Evolutionary conservation across 2,888 invertebrate species (phyloP).

Genomic region (Maniola hyperantus): DNA sequence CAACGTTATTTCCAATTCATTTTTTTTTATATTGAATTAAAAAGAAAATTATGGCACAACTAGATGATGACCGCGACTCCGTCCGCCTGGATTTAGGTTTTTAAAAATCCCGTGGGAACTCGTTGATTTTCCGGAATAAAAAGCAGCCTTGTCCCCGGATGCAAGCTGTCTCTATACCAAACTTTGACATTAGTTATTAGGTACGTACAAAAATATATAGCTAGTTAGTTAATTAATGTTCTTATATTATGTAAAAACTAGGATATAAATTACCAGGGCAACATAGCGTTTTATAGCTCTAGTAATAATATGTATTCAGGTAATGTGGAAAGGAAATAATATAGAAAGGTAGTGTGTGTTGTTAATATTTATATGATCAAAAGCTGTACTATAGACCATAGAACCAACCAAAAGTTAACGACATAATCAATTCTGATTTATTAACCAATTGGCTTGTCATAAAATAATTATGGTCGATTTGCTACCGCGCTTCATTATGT

Average conservation of each 20-base stretch:
- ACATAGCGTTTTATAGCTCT: not conserved
- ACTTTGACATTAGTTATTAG: too few species aligned
- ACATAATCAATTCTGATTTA: slow-evolving; percentile 41
- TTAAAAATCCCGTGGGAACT: too few species aligned
- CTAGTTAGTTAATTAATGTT: not conserved
- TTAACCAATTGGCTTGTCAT: slow-evolving; percentile 44
- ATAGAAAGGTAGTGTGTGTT: not conserved
- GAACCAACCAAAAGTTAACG: slow-evolving; percentile 7
- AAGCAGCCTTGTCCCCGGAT: too few species aligned
- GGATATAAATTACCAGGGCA: not conserved
- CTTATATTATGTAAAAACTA: not conserved
- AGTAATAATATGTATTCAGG: not conserved
- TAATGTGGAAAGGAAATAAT: not conserved
- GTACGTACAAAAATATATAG: not conserved
- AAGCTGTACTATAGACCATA: not conserved
- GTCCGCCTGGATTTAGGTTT: too few species aligned
- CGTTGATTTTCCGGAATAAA: too few species aligned
- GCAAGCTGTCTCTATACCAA: too few species aligned
- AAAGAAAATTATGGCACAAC: too few species aligned
- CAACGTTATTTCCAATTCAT: too few species aligned
- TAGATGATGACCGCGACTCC: too few species aligned
- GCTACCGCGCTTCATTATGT: slow-evolving; percentile 39
- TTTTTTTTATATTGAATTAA: too few species aligned
- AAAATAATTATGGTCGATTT: slow-evolving; percentile 39
- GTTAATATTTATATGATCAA: not conserved